Evolutionary conservation across 2,888 invertebrate species (phyloP), one percentile per base, ranked within the genome.

Genomic region (Drosophila incognita): DNA sequence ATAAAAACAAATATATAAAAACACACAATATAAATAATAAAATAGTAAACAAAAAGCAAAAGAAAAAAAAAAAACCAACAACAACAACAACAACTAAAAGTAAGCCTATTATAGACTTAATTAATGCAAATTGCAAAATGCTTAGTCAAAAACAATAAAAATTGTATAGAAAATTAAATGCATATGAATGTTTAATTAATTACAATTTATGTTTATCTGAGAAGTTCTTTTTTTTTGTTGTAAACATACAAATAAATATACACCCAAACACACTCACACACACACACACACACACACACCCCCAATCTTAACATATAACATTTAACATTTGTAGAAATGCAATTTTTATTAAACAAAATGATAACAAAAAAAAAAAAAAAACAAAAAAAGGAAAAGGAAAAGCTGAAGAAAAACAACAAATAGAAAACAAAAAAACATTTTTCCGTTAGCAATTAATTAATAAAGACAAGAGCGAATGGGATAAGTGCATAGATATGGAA

Each of bases 101-200:
- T 88, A 84, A 87, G 85, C 88, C 83, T 89, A 85, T 86, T 86
- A 88, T 88, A 87, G 89, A 88, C 76, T 88, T 90, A 86, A 86
- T 86, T 89, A 86, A 86, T 80, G 82, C 83, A 89, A 87, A 80
- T 82, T 81, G 85, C 82, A 84, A 76, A 82, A 84, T 89, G 83
- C 89, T 89, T 85, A 85, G 85, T 85, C 85, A 89, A 85, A 85
- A 81, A 79, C 78, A 73, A 79, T 77, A 77, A 79, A 87, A 82
- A 81, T 85, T 85, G 85, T 85, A 89, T 85, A 85, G 85, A 87
- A 87, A 85, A 85, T 85, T 89, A 80, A 80, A 74, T 81, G 79
- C 82, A 76, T 76, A 83, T 70, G 60, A 88, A 84, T 84, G 72
- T 89, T 89, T 83, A 83, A 89, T 83, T 89, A 89, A 82, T 89